Base-by-base conservation (phyloP, 2,797 vertebrate species). In the Phrynocephalus guinanensis region DNA sequence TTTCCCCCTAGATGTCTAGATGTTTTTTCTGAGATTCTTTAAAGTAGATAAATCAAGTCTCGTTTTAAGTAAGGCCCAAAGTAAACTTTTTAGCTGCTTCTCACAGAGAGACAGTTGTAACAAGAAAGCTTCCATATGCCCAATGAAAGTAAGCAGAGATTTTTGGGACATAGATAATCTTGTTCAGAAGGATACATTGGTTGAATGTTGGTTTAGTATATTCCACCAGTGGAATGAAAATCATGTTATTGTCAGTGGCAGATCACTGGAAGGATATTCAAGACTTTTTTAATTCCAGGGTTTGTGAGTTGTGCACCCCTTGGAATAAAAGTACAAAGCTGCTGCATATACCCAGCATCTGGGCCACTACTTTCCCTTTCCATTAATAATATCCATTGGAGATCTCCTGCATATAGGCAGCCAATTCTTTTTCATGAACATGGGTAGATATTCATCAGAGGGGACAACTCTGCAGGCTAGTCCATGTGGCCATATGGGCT, bases 1-100 rank as follows among this genome's bases (percentile, higher is more conserved):
- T 63, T 91, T 86, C 80, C 38, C 38, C 38, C 48, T n/a, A 63
- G 48, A 28, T 0, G 73, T 10, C 6, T 71, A 71, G 16, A 52
- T 3, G 68, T 79, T 77, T 85, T 85, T 89, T 90, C 48, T 85
- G 77, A 66, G 9, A 8, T 73, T 80, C 18, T 89, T 86, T 66
- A 73, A 90, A 76, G n/a, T 81, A 89, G 8, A 80, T 56, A 86
- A 86, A 82, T 1, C 24, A n/a, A 24, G 3, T 9, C 79, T 18
- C 24, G 20, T 20, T 63, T 20, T 63, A 18, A 63, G 4, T 18
- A 18, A 15, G 88, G 52, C 44, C 28, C 83, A 85, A 84, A 16
- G 3, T 48, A 8, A 9, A 85, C 18, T 82, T 87, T 86, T 87
- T 82, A 13, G 89, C 90, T 30, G 5, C 28, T 30, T 56, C 28